Evolutionary conservation across 2,797 vertebrate species (phyloP).

Genomic region (Staurois parvus): DNA sequence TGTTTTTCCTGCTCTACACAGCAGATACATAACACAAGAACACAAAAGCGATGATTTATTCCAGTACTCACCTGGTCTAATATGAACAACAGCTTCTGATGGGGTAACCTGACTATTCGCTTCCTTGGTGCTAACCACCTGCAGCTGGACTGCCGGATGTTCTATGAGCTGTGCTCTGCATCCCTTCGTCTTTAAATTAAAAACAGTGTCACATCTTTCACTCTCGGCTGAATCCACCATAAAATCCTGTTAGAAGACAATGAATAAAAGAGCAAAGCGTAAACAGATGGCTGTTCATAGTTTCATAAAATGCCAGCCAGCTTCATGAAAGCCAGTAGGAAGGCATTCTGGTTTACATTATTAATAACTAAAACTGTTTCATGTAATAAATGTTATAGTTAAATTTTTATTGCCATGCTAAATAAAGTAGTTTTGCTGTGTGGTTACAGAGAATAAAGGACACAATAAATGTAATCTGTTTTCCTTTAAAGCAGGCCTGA

Average conservation of each 20-base stretch:
- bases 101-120: slow-evolving; percentile 89
- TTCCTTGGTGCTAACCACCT: slow-evolving; percentile 75
- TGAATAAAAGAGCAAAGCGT: neutral
- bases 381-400: slow-evolving; percentile 20
- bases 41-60: neutral
- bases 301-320: neutral
- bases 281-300: slow-evolving; percentile 20
- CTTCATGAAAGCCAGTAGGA: slow-evolving; percentile 12
- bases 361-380: neutral
- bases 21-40: neutral
- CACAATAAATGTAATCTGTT: neutral
- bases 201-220: slow-evolving; percentile 86
- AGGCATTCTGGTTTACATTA: slow-evolving; percentile 14
- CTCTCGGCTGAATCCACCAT: slow-evolving; percentile 78
- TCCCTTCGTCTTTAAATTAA: slow-evolving; percentile 85
- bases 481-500: neutral
- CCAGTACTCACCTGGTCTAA: slow-evolving; percentile 84
- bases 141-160: slow-evolving; percentile 80
- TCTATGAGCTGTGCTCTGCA: slow-evolving; percentile 87
- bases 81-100: slow-evolving; percentile 82
- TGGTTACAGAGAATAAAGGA: neutral
- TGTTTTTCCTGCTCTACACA: no score
- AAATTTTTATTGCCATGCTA: neutral
- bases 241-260: slow-evolving; percentile 83
- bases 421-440: neutral